Evolutionary conservation across 2,113 vertebrate genomes (phyloP).

Genomic region (Microtus pennsylvanicus): DNA sequence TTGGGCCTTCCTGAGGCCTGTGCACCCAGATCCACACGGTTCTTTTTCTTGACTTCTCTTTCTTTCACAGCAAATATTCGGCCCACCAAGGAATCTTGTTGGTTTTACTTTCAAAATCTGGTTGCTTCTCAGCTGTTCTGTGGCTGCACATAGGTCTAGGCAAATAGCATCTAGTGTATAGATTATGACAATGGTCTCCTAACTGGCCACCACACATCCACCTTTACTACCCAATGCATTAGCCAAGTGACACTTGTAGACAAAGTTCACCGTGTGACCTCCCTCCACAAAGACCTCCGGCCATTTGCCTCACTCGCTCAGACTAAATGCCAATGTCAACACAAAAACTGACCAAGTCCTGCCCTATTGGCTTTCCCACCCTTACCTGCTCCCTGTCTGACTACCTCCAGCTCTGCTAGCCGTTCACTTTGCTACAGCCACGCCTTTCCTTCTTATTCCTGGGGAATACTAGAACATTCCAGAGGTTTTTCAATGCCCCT

Average conservation of each 20-base stretch:
- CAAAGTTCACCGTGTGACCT: background rate
- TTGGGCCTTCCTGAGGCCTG: slow-evolving; percentile 56
- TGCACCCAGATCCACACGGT: background rate
- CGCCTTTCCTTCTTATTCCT: background rate
- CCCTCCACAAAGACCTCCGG: background rate
- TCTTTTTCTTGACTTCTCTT: background rate
- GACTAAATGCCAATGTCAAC: background rate
- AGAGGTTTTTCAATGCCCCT: too few relatives aligned
- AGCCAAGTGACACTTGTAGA: background rate
- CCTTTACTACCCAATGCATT: background rate
- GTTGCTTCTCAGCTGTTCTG: background rate
- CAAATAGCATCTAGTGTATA: background rate
- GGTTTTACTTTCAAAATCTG: background rate
- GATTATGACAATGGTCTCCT: background rate
- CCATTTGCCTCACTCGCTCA: background rate
- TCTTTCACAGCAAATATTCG: background rate
- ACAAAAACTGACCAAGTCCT: background rate
- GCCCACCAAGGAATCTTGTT: background rate
- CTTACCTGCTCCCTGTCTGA: background rate
- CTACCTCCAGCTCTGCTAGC: background rate
- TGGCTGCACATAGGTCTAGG: background rate
- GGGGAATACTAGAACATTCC: background rate
- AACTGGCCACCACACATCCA: background rate
- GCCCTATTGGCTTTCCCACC: background rate
- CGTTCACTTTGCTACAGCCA: background rate